These are phyloP conservation scores for Tringa solitaria DNA, from an alignment of 2,113 vertebrate genomes.

Conservation along the genomic window DNA sequence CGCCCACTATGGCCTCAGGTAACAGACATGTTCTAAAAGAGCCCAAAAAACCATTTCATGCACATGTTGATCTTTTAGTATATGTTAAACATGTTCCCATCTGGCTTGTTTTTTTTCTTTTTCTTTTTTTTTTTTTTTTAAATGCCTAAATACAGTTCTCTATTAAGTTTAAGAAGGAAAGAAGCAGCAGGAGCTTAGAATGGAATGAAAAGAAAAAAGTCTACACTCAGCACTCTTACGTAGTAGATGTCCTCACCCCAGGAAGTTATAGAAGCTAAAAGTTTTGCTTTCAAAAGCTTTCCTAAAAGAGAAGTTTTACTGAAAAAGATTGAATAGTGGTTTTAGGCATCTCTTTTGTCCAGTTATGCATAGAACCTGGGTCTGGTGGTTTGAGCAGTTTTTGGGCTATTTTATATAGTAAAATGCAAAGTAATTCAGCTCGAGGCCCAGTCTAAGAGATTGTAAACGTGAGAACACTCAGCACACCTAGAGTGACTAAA, in stretches of 20 bases:
- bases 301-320: background rate
- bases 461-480: background rate
- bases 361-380: background rate
- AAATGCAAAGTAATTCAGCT: background rate
- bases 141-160: background rate
- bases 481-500: background rate
- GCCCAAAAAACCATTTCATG: background rate
- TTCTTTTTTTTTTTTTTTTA: background rate
- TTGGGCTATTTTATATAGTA: background rate
- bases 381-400: background rate
- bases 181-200: background rate
- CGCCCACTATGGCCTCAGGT: background rate
- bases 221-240: background rate
- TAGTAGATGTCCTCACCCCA: background rate
- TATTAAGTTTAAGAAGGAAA: background rate
- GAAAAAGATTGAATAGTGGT: background rate
- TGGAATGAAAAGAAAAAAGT: background rate
- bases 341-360: background rate
- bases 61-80: background rate
- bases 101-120: background rate
- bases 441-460: background rate
- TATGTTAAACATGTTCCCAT: background rate
- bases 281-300: background rate
- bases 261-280: background rate
- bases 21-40: background rate